Evolutionary conservation across 1,140 invertebrate genomes (phyloP), one percentile per base, ranked within the genome.

Genomic region (Drosophila nannoptera): DNA sequence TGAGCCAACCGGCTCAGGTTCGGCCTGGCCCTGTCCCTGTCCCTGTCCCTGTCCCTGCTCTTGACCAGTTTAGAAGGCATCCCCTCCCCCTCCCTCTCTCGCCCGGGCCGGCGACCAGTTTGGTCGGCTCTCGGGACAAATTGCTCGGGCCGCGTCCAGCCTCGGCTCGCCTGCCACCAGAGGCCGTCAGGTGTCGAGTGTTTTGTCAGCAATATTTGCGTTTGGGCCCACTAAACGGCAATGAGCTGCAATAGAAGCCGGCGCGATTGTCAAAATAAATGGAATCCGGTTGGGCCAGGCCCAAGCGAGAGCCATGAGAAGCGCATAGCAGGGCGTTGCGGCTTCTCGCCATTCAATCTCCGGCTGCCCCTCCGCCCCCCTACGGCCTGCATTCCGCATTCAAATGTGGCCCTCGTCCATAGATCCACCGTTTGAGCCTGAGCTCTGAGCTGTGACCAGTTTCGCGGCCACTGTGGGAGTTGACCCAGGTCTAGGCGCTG

Each of bases 191-290:
- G 80, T 83, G 78, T 83, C 78, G 78, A 78, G 76, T 84, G 83
- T 84, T 83, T 78, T 76, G 80, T 80, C 76, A 83, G 73, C 82
- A 73, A 83, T 84, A 82, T 82, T 82, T 82, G 78, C 78, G 75
- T 82, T 83, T 73, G 72, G 78, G 66, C 55, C 56, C 62, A 66
- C 62, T 52, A 45, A 70, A 70, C 14, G 54, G 35, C 62, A 70
- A 69, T 65, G 62, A 35, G 48, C 63, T 70, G 22, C 50, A 55
- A 54, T 49, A 40, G 33, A 54, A 42, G 43, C 49, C 60, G 55
- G 52, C 66, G 5, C 43, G 14, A 65, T 68, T 68, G 65, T 68
- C 65, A 68, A 68, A 67, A 68, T 50, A 65, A 43, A 32, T 16
- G 31, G 43, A 69, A 69, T 58, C 53, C 61, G 61, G 61, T 58